Evolutionary conservation across 35 echinoderm and acorn worm species (phyloP).

Genomic region (Lytechinus pictus): DNA sequence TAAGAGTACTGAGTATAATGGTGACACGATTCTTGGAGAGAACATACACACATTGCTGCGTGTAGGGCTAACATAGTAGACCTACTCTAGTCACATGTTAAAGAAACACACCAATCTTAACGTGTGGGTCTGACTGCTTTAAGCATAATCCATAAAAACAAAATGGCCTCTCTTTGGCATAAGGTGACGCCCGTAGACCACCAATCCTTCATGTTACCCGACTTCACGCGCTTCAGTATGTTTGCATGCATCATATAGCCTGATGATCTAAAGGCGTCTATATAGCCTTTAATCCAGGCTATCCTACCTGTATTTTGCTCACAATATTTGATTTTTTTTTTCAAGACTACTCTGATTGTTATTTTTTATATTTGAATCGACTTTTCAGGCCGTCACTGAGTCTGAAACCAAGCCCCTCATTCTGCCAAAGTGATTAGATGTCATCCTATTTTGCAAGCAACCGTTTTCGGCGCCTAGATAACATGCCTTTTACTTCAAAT

Average conservation of each 20-base stretch:
- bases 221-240: conserved; percentile 31
- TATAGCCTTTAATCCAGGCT: conserved; percentile 32
- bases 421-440: not conserved
- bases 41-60: not conserved
- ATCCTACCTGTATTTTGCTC: not conserved
- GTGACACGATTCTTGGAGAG: no score
- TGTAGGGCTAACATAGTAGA: not conserved
- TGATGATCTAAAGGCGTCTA: conserved; percentile 41
- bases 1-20: no score
- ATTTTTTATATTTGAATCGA: not conserved
- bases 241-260: conserved; percentile 33
- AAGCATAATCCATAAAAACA: not conserved
- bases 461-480: not conserved
- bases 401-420: not conserved
- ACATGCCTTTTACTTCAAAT: not conserved
- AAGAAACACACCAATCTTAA: not conserved
- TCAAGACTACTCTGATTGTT: not conserved
- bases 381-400: not conserved
- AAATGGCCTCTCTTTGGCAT: conserved; percentile 32
- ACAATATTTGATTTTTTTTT: not conserved
- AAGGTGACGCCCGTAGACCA: conserved; percentile 10
- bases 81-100: not conserved
- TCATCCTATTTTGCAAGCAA: not conserved
- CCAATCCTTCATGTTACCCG: conserved; percentile 45
- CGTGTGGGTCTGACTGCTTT: not conserved